Evolutionary conservation across 2,113 vertebrate genomes (phyloP).

Genomic region (Myxocyprinus asiaticus): DNA sequence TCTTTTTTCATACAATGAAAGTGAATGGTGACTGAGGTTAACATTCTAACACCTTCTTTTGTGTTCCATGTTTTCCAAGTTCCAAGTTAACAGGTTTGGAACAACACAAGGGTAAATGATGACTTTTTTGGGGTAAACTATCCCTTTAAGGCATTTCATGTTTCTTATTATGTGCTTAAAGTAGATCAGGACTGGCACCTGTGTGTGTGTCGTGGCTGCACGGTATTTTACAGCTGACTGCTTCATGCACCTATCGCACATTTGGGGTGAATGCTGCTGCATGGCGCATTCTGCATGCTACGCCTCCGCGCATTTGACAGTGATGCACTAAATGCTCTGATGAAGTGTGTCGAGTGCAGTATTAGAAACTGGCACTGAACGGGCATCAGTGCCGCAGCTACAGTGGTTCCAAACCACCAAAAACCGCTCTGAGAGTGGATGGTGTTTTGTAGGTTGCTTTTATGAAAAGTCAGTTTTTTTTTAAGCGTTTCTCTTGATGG

Average conservation of each 20-base stretch:
- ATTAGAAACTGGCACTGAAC: slow-evolving; percentile 31
- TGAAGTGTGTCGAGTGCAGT: slow-evolving; percentile 14
- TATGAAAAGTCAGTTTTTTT: slow-evolving; percentile 4
- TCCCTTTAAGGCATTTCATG: too few species aligned
- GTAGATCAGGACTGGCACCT: background rate
- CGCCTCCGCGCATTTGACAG: background rate
- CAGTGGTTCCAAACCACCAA: slow-evolving; percentile 2
- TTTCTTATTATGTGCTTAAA: background rate
- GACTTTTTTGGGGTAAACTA: too few species aligned
- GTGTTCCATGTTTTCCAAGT: too few species aligned
- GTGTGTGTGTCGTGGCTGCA: slow-evolving; percentile 36
- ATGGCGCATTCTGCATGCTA: slow-evolving; percentile 21
- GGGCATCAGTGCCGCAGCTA: background rate
- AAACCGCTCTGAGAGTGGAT: background rate
- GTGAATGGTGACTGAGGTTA: too few species aligned
- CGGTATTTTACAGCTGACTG: slow-evolving; percentile 59
- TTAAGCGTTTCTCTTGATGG: background rate
- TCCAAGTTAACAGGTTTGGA: too few species aligned
- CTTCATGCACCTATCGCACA: slow-evolving; percentile 62
- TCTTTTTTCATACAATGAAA: too few species aligned
- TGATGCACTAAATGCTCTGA: slow-evolving; percentile 19
- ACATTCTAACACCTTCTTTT: too few species aligned
- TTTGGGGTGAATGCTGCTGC: slow-evolving; percentile 18
- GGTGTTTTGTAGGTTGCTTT: background rate
- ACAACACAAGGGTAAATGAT: too few species aligned